Evolutionary conservation across 2,113 vertebrate genomes (phyloP).

Genomic region (Stomatorhinus ivindoensis): DNA sequence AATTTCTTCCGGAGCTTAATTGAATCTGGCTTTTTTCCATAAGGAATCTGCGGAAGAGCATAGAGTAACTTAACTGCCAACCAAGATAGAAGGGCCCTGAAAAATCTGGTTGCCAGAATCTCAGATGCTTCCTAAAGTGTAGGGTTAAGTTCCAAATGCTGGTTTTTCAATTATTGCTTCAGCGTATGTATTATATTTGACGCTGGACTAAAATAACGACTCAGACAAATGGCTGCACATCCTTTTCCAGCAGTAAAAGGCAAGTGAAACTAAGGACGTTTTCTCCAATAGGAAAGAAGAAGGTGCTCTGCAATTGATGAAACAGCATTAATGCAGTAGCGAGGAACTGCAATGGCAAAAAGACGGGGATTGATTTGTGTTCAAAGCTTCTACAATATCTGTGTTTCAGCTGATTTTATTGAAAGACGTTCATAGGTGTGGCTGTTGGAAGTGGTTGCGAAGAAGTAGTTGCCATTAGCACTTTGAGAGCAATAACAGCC

Average conservation of each 20-base stretch:
- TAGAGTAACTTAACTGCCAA: neutral
- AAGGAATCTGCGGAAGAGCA: neutral
- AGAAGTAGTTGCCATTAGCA: neutral
- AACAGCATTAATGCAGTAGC: neutral
- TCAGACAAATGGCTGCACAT: neutral
- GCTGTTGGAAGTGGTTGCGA: neutral
- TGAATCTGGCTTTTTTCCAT: neutral
- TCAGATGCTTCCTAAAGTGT: neutral
- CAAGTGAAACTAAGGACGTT: neutral
- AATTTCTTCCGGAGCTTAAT: slow-evolving; percentile 16
- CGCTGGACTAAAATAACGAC: neutral
- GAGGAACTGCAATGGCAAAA: neutral
- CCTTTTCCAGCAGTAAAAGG: neutral
- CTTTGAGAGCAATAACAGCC: neutral
- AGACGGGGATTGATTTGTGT: neutral
- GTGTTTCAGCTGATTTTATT: neutral
- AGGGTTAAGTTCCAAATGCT: neutral
- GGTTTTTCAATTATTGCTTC: neutral
- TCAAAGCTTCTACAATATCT: neutral
- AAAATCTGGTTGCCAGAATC: neutral
- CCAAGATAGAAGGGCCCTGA: neutral
- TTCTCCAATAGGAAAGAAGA: neutral
- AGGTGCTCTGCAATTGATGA: neutral
- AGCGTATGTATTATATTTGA: neutral
- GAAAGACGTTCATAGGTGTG: neutral